Evolutionary conservation across 2,888 invertebrate species (phyloP).

Genomic region (Sinohyriopsis cumingii): DNA sequence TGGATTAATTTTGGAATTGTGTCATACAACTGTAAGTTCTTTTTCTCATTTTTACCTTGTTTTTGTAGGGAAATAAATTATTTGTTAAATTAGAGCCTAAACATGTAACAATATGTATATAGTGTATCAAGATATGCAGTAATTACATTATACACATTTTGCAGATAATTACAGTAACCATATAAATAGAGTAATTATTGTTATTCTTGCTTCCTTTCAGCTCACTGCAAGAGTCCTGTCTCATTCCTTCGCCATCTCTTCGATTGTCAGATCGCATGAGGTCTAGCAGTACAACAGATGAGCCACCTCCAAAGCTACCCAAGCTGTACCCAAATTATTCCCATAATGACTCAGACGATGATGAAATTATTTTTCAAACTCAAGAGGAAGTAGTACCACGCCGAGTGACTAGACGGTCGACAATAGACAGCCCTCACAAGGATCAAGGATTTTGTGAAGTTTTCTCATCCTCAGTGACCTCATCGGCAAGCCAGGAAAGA

Average conservation of each 20-base stretch:
- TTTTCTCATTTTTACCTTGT: too few species aligned
- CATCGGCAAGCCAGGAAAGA: too few species aligned
- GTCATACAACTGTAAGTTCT: too few species aligned
- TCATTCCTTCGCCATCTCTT: constrained; percentile 27
- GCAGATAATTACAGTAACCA: too few species aligned
- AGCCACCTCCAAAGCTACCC: constrained; percentile 49
- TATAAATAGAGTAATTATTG: too few species aligned
- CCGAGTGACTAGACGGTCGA: constrained; percentile 43
- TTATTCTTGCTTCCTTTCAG: constrained; percentile 7
- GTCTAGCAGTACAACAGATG: constrained; percentile 23
- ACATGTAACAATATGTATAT: too few species aligned
- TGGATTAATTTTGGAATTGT: too few species aligned
- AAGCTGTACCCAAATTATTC: constrained; percentile 47
- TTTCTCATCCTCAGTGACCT: too few species aligned
- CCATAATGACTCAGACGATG: constrained; percentile 30
- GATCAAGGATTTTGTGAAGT: neutral
- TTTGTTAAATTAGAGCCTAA: too few species aligned
- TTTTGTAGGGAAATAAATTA: too few species aligned
- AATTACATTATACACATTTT: too few species aligned
- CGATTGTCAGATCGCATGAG: constrained; percentile 7
- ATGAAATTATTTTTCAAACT: constrained; percentile 18
- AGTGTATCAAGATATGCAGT: too few species aligned
- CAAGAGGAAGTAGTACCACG: constrained; percentile 32
- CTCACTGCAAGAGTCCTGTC: constrained; percentile 27
- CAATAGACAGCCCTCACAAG: constrained; percentile 20